Conservation (phyloP, 2,888 invertebrate genomes). For the Trachelus troglodyta region DNA sequence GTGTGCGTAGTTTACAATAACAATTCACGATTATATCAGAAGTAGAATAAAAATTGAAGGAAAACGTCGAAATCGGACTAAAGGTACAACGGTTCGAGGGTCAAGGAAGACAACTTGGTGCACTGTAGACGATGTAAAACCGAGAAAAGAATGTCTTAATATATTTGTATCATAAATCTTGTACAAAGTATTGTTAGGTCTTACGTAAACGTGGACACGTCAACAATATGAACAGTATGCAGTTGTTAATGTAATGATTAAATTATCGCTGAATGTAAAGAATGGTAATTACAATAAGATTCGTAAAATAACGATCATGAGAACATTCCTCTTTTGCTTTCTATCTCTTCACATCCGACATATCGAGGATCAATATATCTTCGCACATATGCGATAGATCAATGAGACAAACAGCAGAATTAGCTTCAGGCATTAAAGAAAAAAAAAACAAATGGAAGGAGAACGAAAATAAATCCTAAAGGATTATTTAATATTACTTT, state of each 20-base stretch:
- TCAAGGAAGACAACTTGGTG: background rate
- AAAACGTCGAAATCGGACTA: background rate
- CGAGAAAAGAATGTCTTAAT: constrained; percentile 55
- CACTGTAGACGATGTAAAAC: background rate
- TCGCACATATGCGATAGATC: background rate
- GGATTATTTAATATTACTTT: background rate
- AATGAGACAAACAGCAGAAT: background rate
- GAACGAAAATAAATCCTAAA: background rate
- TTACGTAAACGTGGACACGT: constrained; percentile 51
- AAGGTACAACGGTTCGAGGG: background rate
- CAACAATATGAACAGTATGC: constrained; percentile 41
- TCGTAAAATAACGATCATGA: background rate
- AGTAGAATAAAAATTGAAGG: background rate
- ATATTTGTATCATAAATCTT: constrained; percentile 64
- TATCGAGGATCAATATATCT: background rate
- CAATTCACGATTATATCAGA: background rate
- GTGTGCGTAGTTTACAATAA: constrained; percentile 52
- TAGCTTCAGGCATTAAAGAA: background rate
- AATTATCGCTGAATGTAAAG: constrained; percentile 42
- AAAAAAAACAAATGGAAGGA: background rate
- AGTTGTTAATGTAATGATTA: constrained; percentile 41
- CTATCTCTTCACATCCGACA: background rate
- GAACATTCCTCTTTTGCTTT: constrained; percentile 3
- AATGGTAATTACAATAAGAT: constrained; percentile 15
- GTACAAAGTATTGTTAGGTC: constrained; percentile 65